A percentile compares a stretch with the other conserved stretches of the same genome.
Conservation (phyloP, 2,113 vertebrate species). For the Sterrhoptilus dennistouni region DNA sequence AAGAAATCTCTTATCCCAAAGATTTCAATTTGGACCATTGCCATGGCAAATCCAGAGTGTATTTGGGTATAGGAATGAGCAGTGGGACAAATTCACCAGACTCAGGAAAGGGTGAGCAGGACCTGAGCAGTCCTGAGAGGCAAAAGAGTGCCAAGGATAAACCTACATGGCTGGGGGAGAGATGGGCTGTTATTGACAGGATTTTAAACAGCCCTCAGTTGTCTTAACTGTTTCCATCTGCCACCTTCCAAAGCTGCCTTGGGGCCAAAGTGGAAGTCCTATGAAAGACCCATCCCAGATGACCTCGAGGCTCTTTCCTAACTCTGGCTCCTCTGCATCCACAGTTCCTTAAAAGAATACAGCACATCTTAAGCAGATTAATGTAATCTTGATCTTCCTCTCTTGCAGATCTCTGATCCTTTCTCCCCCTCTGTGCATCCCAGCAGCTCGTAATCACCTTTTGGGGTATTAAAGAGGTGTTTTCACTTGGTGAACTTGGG, state of each 20-base stretch:
- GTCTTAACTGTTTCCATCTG: conserved; percentile 50
- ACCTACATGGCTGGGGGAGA: not conserved
- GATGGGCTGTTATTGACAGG: not conserved
- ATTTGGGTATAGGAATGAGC: not conserved
- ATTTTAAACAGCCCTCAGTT: conserved; percentile 5
- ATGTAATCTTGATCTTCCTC: not conserved
- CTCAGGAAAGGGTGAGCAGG: not conserved
- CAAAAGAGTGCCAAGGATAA: not conserved
- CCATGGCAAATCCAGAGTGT: not conserved
- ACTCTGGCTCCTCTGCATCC: not conserved
- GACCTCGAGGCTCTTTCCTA: not conserved
- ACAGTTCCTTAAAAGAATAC: not conserved
- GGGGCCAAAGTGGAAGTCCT: not conserved
- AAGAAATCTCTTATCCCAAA: not conserved
- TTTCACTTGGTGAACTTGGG: not conserved
- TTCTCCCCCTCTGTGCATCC: not conserved
- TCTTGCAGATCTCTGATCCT: not conserved
- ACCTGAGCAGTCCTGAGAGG: not conserved
- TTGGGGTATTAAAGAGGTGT: not conserved
- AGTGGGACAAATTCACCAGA: not conserved
- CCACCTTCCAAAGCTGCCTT: conserved; percentile 5
- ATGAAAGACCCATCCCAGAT: not conserved
- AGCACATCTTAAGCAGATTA: not conserved
- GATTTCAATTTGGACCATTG: not conserved
- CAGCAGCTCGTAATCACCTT: not conserved